Evolutionary conservation across 2,797 vertebrate species (phyloP).

Genomic region (Esox lucius): DNA sequence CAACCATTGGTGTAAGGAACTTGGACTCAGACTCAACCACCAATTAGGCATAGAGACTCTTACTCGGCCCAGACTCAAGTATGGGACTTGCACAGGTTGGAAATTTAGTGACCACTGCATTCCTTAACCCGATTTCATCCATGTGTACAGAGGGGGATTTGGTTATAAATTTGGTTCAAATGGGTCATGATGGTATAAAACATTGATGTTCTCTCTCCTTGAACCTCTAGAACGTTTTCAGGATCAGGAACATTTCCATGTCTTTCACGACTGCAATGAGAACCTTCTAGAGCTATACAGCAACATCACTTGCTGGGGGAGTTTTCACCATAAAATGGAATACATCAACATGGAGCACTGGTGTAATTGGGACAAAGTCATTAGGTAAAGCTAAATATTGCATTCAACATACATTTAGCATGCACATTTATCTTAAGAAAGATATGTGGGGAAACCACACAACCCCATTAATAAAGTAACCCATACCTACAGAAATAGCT

Average conservation of each 20-base stretch:
- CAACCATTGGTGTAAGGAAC: too few relatives aligned
- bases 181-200: background rate
- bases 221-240: slow-evolving; percentile 58
- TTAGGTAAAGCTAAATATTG: slow-evolving; percentile 41
- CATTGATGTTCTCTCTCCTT: background rate
- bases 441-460: too few relatives aligned
- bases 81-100: too few relatives aligned
- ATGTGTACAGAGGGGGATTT: background rate
- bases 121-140: background rate
- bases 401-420: background rate
- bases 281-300: accelerated
- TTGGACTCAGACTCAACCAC: too few relatives aligned
- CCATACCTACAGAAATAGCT: too few relatives aligned
- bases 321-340: slow-evolving; percentile 8
- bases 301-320: accelerated
- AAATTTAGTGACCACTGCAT: too few relatives aligned
- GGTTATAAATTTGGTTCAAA: background rate
- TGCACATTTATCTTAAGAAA: too few relatives aligned
- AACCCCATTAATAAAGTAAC: too few relatives aligned
- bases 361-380: slow-evolving; percentile 54
- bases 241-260: background rate
- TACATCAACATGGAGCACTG: slow-evolving; percentile 33
- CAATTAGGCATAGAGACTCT: too few relatives aligned
- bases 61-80: too few relatives aligned
- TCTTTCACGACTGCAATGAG: accelerated